Base-by-base conservation (phyloP, 2,888 invertebrate species). In the Cyaniris semiargus region DNA sequence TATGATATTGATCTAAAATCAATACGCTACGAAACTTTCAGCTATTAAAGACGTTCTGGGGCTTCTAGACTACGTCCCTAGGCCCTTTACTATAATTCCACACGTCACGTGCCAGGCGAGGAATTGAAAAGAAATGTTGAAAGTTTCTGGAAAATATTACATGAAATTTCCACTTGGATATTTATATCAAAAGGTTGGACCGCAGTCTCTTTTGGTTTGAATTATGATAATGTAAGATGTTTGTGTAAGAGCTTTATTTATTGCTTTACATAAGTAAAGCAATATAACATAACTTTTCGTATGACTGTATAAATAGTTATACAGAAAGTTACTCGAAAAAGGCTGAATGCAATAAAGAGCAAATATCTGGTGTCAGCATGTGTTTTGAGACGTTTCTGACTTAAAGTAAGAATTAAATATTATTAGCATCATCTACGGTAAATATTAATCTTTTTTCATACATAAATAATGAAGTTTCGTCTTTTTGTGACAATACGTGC, bases 211-310 rank as follows among this genome's bases (percentile, higher is more conserved):
- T n/a, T 71, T 44, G 18, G 71, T 71, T 34, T 21, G 44, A 38
- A 21, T 71, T 71, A 71, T 71, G 71, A 71, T 71, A 71, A 71
- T 71, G 71, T 38, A 7, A 21, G 44, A 44, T n/a, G 8, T 70
- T 27, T 70, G 31, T 23, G 27, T 31, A 70, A 31, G 34, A 34
- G 34, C 21, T 34, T 70, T n/a, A 18, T 53, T 18, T 53, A 53
- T 53, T 53, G 15, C 53, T 53, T 53, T 53, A 18, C 53, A 10
- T 44, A 13, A 44, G 44, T 44, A 44, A 44, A 44, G 10, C 44
- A 44, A 13, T 44, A 44, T 44, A 44, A 44, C 0, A 44, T 13
- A 44, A 44, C 44, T 44, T 44, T 13, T 13, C 34, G n/a, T n/a
- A 38, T 38, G 38, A 38, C 38, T 10, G 3, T 38, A 1, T 38